These are phyloP conservation scores for Harmothoe impar DNA, from an alignment of 2,888 invertebrate species.

Conservation along the genomic window DNA sequence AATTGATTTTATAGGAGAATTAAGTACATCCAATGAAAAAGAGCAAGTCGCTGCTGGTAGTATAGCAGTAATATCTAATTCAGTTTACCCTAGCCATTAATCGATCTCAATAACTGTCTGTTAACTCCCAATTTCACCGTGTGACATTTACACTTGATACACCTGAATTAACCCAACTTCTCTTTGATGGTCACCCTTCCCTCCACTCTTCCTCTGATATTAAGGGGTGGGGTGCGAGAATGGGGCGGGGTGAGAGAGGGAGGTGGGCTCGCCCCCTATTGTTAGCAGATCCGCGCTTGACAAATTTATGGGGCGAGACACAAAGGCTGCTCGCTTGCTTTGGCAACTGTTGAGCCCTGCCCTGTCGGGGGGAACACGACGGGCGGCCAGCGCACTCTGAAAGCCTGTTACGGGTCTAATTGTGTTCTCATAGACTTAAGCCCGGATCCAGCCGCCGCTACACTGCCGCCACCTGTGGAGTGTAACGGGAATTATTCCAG, in stretches of 20 bases:
- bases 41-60: too few relatives aligned
- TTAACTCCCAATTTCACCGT: neutral
- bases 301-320: conserved; percentile 37
- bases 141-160: neutral
- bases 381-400: neutral
- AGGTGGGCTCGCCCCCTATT: conserved; percentile 19
- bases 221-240: neutral
- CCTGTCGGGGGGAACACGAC: neutral
- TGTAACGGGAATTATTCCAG: conserved; percentile 53
- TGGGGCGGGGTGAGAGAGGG: neutral
- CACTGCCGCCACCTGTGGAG: conserved; percentile 59
- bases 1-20: neutral
- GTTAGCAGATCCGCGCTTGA: conserved; percentile 43
- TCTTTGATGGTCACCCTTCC: neutral
- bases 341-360: conserved; percentile 1
- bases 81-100: too few relatives aligned
- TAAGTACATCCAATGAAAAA: neutral
- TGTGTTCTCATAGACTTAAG: conserved; percentile 47
- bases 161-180: neutral
- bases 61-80: too few relatives aligned
- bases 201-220: neutral
- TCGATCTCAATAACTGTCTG: too few relatives aligned
- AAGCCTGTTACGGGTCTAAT: conserved; percentile 48
- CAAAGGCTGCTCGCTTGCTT: conserved; percentile 30
- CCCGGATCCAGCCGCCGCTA: conserved; percentile 12